phyloP scores from a whole-genome alignment of 2,888 invertebrate genomes.

The Ferdinandea cuprea region DNA sequence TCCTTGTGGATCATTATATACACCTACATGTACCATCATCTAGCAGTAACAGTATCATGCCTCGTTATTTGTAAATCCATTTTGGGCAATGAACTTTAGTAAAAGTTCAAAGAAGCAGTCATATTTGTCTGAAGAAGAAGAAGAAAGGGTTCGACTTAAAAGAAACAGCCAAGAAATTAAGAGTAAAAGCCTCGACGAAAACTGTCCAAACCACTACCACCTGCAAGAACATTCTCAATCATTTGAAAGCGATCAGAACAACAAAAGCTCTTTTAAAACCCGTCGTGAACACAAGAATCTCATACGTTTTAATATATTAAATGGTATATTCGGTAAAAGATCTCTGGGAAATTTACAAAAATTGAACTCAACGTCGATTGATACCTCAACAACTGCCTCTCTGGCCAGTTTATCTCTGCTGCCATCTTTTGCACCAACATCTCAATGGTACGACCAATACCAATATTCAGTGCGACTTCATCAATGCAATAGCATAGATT shows the following conservation, averaged over 20 bases:
- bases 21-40: not conserved
- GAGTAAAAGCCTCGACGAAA: conserved; percentile 54
- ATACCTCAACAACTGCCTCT: conserved; percentile 36
- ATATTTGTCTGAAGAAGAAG: conserved; percentile 67
- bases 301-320: conserved; percentile 75
- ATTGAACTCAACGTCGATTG: conserved; percentile 1
- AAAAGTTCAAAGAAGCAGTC: conserved; percentile 55
- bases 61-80: conserved; percentile 33
- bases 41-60: conserved; percentile 27
- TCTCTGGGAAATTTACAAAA: conserved; percentile 70
- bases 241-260: conserved; percentile 5
- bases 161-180: conserved; percentile 28
- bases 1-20: not conserved
- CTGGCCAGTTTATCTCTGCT: conserved; percentile 45
- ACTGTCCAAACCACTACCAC: conserved; percentile 9
- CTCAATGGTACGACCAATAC: conserved; percentile 41
- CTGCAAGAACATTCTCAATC: conserved; percentile 27
- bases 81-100: conserved; percentile 68
- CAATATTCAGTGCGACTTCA: conserved; percentile 19
- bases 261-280: conserved; percentile 15
- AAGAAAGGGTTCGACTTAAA: conserved; percentile 35
- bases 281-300: conserved; percentile 57
- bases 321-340: conserved; percentile 76
- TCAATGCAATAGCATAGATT: conserved; percentile 23
- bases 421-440: conserved; percentile 22